phyloP scores from a whole-genome alignment of 2,888 invertebrate genomes.

The Ectemnius cavifrons region DNA sequence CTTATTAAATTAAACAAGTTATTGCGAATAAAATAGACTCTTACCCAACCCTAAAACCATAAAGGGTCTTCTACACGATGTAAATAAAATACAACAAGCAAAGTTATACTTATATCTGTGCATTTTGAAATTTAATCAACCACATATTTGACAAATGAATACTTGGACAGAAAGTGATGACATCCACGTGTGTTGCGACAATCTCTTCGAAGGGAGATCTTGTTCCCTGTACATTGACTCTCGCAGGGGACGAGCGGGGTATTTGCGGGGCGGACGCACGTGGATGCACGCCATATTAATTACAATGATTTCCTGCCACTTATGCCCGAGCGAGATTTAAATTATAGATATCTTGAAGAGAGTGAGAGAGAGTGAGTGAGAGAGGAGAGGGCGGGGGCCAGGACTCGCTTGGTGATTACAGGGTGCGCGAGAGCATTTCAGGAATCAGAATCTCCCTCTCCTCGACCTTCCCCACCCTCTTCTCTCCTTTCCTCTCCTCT shows the following conservation, averaged over 20 bases:
- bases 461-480: slow-evolving; percentile 24
- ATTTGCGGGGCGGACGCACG: slow-evolving; percentile 15
- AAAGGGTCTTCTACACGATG: too few relatives aligned
- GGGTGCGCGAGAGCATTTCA: slow-evolving; percentile 64
- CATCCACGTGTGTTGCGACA: background rate
- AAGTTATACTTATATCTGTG: too few relatives aligned
- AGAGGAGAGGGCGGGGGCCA: slow-evolving; percentile 35
- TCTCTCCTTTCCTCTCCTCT: slow-evolving; percentile 49
- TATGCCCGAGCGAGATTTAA: slow-evolving; percentile 68
- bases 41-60: too few relatives aligned
- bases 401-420: slow-evolving; percentile 57
- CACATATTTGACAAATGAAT: too few relatives aligned
- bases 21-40: too few relatives aligned
- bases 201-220: background rate
- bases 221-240: slow-evolving; percentile 9
- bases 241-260: too few relatives aligned
- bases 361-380: slow-evolving; percentile 11
- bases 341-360: slow-evolving; percentile 67
- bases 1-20: too few relatives aligned
- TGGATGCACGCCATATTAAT: slow-evolving; percentile 66
- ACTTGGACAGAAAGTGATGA: too few relatives aligned
- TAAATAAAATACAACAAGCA: too few relatives aligned
- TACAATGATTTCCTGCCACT: slow-evolving; percentile 70
- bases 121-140: too few relatives aligned
- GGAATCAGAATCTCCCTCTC: slow-evolving; percentile 58